A percentile compares a stretch with the other conserved stretches of the same genome.
phyloP scores from a whole-genome alignment of 1,140 invertebrate species.

The Panulirus ornatus region DNA sequence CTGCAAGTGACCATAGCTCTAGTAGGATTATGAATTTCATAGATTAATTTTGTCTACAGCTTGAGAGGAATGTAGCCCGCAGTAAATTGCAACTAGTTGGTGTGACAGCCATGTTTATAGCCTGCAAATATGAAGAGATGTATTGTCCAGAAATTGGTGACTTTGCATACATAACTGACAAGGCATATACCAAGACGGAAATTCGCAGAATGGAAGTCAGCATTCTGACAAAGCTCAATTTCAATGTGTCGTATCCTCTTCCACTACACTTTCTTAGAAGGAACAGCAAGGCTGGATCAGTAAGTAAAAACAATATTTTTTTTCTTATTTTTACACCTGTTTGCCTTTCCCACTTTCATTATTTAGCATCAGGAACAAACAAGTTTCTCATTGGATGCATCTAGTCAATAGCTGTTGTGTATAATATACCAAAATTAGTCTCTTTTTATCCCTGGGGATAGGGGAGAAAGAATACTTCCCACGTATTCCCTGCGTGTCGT shows the following conservation, averaged over 20 bases:
- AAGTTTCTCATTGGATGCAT: not conserved
- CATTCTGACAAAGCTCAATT: conserved; percentile 87
- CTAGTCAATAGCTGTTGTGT: too few relatives aligned
- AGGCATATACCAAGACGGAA: conserved; percentile 89
- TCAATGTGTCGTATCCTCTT: conserved; percentile 89
- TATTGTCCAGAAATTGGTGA: conserved; percentile 92
- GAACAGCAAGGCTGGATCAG: conserved; percentile 82
- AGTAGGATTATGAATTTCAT: too few relatives aligned
- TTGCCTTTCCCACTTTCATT: too few relatives aligned
- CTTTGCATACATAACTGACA: conserved; percentile 95
- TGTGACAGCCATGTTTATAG: conserved; percentile 93
- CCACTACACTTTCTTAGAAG: conserved; percentile 91
- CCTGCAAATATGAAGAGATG: conserved; percentile 97
- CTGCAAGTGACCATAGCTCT: too few relatives aligned
- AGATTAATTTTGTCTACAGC: conserved; percentile 77
- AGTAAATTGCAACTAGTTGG: conserved; percentile 93
- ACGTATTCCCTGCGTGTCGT: too few relatives aligned
- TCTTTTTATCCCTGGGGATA: too few relatives aligned
- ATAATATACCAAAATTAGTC: too few relatives aligned
- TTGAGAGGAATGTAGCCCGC: conserved; percentile 81
- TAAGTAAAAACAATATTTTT: conserved; percentile 44
- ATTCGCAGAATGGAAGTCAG: conserved; percentile 91
- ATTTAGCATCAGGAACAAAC: too few relatives aligned
- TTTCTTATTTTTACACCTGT: not conserved
- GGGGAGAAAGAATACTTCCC: too few relatives aligned